Percentiles rank a stretch among this genome's conserved stretches.
These are phyloP conservation scores for Phainopepla nitens DNA, from an alignment of 2,113 vertebrate genomes.

Conservation along the genomic window DNA sequence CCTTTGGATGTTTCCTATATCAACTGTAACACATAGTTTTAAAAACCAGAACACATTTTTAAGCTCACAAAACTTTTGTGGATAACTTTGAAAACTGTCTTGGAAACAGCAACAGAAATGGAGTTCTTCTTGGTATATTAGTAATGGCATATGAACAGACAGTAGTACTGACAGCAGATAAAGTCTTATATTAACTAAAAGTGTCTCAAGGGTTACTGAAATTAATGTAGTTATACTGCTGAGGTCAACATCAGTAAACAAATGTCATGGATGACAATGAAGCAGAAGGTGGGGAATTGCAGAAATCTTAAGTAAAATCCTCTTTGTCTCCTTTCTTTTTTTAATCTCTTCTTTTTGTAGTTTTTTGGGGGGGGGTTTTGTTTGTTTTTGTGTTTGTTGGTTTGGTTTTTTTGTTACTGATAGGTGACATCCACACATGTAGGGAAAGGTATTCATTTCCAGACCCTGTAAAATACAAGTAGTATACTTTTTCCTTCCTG, in stretches of 20 bases:
- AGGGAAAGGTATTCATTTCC: not conserved
- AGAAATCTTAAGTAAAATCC: not conserved
- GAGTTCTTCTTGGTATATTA: not conserved
- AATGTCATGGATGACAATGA: not conserved
- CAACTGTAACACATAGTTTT: not conserved
- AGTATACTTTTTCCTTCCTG: not conserved
- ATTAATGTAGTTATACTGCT: not conserved
- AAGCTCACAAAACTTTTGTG: not conserved
- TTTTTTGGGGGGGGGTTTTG: too few relatives aligned
- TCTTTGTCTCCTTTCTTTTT: not conserved
- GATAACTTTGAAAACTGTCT: not conserved
- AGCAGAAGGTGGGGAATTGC: not conserved
- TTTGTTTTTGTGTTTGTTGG: too few relatives aligned
- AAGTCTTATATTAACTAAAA: not conserved
- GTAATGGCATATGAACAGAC: not conserved
- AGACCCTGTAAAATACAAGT: not conserved
- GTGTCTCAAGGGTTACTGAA: not conserved
- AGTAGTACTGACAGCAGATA: not conserved
- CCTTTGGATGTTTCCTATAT: not conserved
- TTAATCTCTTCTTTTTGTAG: too few relatives aligned
- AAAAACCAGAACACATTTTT: not conserved
- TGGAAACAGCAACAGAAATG: not conserved
- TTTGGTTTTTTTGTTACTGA: not conserved
- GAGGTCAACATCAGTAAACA: not conserved
- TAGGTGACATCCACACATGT: not conserved